Evolutionary conservation across 92 coral and sea anemone genomes (phyloP).

Genomic region (Zoanthus sociatus): DNA sequence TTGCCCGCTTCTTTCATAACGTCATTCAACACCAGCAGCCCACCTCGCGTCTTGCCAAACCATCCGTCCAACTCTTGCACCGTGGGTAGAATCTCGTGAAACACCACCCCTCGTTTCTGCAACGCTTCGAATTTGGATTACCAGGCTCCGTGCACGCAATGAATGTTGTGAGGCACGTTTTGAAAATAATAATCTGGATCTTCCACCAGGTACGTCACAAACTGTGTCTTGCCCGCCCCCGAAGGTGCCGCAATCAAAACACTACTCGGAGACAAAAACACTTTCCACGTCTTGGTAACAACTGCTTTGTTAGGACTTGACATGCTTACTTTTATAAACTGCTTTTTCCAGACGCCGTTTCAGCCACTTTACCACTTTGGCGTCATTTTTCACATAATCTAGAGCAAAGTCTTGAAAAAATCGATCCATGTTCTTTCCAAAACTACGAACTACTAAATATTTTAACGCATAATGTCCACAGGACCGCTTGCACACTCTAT

Average conservation of each 20-base stretch:
- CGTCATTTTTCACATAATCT: background rate
- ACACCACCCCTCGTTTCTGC: background rate
- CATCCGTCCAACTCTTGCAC: background rate
- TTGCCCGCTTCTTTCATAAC: background rate
- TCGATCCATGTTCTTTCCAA: background rate
- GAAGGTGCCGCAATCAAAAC: background rate
- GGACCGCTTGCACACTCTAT: background rate
- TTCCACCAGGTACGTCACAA: background rate
- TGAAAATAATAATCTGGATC: background rate
- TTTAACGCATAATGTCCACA: background rate
- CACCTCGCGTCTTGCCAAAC: background rate
- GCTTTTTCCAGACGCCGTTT: background rate
- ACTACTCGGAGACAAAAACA: background rate
- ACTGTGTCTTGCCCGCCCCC: background rate
- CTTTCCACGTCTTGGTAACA: background rate
- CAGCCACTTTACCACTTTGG: background rate
- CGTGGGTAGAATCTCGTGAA: background rate
- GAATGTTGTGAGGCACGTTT: background rate
- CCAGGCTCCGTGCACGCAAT: background rate
- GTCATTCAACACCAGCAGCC: background rate
- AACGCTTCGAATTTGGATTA: background rate
- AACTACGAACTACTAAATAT: background rate
- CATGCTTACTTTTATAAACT: no score
- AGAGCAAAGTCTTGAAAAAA: background rate
- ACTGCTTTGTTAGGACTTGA: no score